Conservation (phyloP, 2,797 vertebrate genomes). For the Botia kubotai region DNA sequence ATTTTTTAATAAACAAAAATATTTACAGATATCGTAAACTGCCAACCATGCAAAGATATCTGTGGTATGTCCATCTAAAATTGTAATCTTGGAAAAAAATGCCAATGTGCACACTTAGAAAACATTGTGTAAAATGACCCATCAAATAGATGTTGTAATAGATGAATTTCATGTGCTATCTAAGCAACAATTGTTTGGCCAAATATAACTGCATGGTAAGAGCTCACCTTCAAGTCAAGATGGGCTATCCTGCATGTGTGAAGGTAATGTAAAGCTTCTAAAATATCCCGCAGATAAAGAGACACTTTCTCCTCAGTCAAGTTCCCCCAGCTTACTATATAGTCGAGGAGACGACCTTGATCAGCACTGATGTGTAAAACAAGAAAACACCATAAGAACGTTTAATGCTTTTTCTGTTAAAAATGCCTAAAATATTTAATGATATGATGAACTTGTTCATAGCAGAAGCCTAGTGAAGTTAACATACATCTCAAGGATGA, state of each 20-base stretch:
- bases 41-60: no score
- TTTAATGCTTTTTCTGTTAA: no score
- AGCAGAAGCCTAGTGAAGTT: no score
- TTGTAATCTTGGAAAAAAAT: no score
- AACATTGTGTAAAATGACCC: no score
- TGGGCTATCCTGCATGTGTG: constrained; percentile 95
- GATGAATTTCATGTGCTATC: not conserved
- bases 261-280: constrained; percentile 96
- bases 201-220: not conserved
- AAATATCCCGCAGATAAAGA: constrained; percentile 88
- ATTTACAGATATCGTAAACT: no score
- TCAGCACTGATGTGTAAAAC: constrained; percentile 80
- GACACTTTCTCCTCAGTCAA: constrained; percentile 95
- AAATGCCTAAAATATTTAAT: no score
- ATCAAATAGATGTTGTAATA: no score
- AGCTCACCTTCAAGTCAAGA: constrained; percentile 92
- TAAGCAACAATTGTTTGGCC: not conserved
- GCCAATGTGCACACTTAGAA: no score
- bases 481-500: constrained; percentile 94
- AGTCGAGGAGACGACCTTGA: constrained; percentile 96
- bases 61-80: no score
- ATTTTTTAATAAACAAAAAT: no score
- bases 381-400: not conserved
- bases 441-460: no score
- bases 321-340: constrained; percentile 94